A percentile compares a stretch with the other conserved stretches of the same genome.
Conservation (phyloP, 1,140 invertebrate species). For the Lutraria rhynchaena region DNA sequence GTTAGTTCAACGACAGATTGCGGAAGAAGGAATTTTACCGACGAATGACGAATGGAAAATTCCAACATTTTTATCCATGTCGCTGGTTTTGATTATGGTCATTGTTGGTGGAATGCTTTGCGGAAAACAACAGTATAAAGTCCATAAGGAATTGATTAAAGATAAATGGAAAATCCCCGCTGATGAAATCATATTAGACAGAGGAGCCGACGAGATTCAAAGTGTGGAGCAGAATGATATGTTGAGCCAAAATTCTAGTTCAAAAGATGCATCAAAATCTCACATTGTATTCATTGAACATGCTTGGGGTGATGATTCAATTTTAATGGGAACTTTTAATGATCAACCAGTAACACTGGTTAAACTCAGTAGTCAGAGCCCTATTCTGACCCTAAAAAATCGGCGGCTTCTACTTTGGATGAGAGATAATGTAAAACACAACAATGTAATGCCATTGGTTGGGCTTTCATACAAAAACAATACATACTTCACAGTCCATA, state of each 20-base stretch:
- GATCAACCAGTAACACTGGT: constrained; percentile 60
- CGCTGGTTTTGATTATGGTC: constrained; percentile 42
- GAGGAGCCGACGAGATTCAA: constrained; percentile 58
- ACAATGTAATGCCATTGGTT: constrained; percentile 71
- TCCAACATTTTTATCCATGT: constrained; percentile 49
- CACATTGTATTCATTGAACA: constrained; percentile 38
- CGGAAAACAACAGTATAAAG: constrained; percentile 41
- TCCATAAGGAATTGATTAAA: constrained; percentile 66
- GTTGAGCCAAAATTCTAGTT: background rate
- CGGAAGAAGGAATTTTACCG: constrained; percentile 47
- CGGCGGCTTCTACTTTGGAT: constrained; percentile 70
- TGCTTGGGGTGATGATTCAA: constrained; percentile 61
- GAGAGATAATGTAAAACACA: constrained; percentile 67
- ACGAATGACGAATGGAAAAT: constrained; percentile 63
- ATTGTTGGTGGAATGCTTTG: constrained; percentile 40
- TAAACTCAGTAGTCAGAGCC: constrained; percentile 15
- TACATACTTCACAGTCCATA: constrained; percentile 63
- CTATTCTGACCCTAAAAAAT: constrained; percentile 43
- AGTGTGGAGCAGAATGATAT: constrained; percentile 48
- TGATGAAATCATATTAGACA: constrained; percentile 36
- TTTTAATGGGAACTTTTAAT: constrained; percentile 67
- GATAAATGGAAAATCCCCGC: constrained; percentile 72
- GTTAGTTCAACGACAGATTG: constrained; percentile 60
- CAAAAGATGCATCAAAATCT: constrained; percentile 34
- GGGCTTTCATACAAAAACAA: constrained; percentile 68